Evolutionary conservation across 1,140 invertebrate genomes (phyloP).

Genomic region (Phortica variegata): DNA sequence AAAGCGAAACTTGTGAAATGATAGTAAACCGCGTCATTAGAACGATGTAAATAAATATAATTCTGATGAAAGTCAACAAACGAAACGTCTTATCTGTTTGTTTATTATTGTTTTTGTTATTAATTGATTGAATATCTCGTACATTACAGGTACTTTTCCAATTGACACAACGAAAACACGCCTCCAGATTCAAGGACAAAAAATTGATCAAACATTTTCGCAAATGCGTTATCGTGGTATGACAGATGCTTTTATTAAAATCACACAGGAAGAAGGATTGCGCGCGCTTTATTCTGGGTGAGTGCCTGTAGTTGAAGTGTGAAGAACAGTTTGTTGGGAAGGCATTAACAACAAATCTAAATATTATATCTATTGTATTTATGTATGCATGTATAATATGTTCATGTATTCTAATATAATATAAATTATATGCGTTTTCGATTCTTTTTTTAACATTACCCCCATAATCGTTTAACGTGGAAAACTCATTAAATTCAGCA

Average conservation of each 20-base stretch:
- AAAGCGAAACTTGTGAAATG: no score
- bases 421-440: no score
- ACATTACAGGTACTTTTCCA: slow-evolving; percentile 87
- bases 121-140: slow-evolving; percentile 4
- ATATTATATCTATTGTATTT: no score
- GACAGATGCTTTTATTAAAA: slow-evolving; percentile 84
- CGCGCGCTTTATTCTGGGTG: slow-evolving; percentile 82
- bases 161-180: slow-evolving; percentile 95
- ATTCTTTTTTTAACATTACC: no score
- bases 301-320: slow-evolving; percentile 24
- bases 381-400: no score
- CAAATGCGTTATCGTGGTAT: slow-evolving; percentile 85
- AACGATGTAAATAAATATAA: slow-evolving; percentile 1
- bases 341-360: neutral
- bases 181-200: slow-evolving; percentile 92
- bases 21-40: slow-evolving; percentile 6
- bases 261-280: slow-evolving; percentile 79
- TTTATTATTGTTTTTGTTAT: slow-evolving; percentile 16
- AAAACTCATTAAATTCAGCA: no score
- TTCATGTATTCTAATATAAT: no score
- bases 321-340: neutral
- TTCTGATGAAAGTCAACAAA: slow-evolving; percentile 33
- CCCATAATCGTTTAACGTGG: no score
- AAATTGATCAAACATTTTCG: slow-evolving; percentile 73
- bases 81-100: slow-evolving; percentile 10